Base-by-base conservation (phyloP, 92 coral and sea anemone genomes). In the Paragorgia papillata region DNA sequence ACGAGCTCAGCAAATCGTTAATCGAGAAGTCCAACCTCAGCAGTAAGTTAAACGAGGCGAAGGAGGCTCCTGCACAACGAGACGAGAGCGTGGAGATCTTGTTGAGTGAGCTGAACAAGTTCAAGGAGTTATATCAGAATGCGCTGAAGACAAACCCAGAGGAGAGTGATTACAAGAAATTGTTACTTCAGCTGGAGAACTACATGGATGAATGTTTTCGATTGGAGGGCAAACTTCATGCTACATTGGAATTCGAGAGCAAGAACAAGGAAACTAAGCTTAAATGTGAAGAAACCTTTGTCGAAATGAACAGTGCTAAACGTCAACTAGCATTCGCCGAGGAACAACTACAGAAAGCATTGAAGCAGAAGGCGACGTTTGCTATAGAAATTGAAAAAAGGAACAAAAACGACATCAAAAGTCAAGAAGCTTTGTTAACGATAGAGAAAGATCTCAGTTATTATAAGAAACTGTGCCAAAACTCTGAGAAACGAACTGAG, bases 1-100 rank as follows among this genome's bases (percentile, higher is more conserved):
- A 74, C 48, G 68, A 80, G 70, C 79, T 80, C 18, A 75, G 32
- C 24, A 83, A 49, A 19, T 61, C 81, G 31, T 28, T 67, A 20
- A 41, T 40, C 9, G 84, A 76, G 25, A 59, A 68, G 27, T 65
- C 84, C 4, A 64, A 54, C n/a, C 35, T 76, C 32, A 43, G 73
- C 26, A 62, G 80, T 17, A 48, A 62, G 40, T 35, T 60, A 17
- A 60, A 39, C 65, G 76, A 76, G 61, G 33, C 58, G 0, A 80
- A 27, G 48, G 73, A 66, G 56, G 21, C 29, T 26, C 62, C 30
- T 10, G 33, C 8, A 3, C 3, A 56, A 22, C 28, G 14, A 20
- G 73, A 66, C 73, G 29, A 35, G 53, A 66, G 73, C 15, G 56
- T 66, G 30, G 56, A 66, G 41, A 39, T 66, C 37, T 66, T 66